Conservation (phyloP, 2,797 vertebrate species). For the Lates japonicus region DNA sequence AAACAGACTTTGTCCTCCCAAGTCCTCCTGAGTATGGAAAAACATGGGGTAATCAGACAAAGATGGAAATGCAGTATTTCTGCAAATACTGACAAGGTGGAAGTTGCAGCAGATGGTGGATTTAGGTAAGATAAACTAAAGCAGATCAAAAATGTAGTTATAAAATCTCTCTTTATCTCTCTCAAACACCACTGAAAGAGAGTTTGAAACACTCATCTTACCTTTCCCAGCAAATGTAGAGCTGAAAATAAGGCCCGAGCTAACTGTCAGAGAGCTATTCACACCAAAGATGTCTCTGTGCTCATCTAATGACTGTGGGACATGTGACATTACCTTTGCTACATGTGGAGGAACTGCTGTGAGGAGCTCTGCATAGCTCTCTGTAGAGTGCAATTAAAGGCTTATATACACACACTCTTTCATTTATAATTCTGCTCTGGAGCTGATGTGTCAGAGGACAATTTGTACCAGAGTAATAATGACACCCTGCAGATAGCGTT, state of each 20-base stretch:
- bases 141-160: constrained; percentile 14
- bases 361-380: constrained; percentile 20
- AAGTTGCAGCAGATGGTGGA: constrained; percentile 38
- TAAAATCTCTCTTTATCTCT: constrained; percentile 34
- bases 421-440: constrained; percentile 26
- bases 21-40: neutral
- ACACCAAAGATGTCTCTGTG: constrained; percentile 32
- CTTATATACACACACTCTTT: constrained; percentile 18
- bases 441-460: constrained; percentile 36
- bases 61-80: constrained; percentile 31
- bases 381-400: constrained; percentile 45
- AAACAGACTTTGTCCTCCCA: constrained; percentile 34
- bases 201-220: constrained; percentile 6
- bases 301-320: constrained; percentile 55
- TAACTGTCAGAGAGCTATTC: constrained; percentile 29
- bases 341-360: constrained; percentile 47
- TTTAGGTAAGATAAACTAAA: constrained; percentile 27
- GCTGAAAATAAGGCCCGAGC: constrained; percentile 45
- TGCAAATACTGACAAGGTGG: constrained; percentile 14
- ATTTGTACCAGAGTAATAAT: constrained; percentile 2
- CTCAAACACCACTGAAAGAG: neutral
- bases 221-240: constrained; percentile 12
- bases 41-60: constrained; percentile 33
- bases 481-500: constrained; percentile 29
- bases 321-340: constrained; percentile 46